These are phyloP conservation scores for Brachypalpus laphriformis DNA, from an alignment of 2,888 invertebrate genomes.

Conservation along the genomic window DNA sequence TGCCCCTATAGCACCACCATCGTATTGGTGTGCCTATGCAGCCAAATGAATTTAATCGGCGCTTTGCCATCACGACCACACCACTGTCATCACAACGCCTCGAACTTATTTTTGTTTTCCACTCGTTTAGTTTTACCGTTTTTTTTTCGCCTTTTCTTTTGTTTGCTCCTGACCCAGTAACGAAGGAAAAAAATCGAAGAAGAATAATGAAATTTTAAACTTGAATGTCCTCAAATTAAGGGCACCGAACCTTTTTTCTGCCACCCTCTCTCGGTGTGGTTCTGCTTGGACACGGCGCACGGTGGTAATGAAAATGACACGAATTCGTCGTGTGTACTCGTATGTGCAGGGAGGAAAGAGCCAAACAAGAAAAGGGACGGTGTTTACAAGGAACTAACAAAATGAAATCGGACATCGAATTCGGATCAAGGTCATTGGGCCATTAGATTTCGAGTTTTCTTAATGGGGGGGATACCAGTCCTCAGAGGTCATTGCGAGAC, in stretches of 20 bases:
- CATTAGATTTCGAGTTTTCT: constrained; percentile 1
- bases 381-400: constrained; percentile 22
- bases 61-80: neutral
- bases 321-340: no score
- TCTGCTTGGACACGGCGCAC: neutral
- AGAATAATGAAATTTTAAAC: constrained; percentile 42
- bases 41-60: neutral
- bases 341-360: no score
- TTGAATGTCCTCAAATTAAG: constrained; percentile 54
- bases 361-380: constrained; percentile 8
- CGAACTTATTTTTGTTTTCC: constrained; percentile 33
- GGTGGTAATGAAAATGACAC: constrained; percentile 37
- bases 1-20: neutral
- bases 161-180: constrained; percentile 52
- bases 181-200: neutral
- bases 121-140: constrained; percentile 19
- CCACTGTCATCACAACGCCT: neutral
- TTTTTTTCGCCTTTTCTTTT: constrained; percentile 23
- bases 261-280: neutral
- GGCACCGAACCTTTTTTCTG: constrained; percentile 45
- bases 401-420: constrained; percentile 4
- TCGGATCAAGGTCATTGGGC: constrained; percentile 52
- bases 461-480: neutral
- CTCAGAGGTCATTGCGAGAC: constrained; percentile 1
- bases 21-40: constrained; percentile 1